Conservation (phyloP, 2,888 invertebrate species). For the Drosophila rellima region DNA sequence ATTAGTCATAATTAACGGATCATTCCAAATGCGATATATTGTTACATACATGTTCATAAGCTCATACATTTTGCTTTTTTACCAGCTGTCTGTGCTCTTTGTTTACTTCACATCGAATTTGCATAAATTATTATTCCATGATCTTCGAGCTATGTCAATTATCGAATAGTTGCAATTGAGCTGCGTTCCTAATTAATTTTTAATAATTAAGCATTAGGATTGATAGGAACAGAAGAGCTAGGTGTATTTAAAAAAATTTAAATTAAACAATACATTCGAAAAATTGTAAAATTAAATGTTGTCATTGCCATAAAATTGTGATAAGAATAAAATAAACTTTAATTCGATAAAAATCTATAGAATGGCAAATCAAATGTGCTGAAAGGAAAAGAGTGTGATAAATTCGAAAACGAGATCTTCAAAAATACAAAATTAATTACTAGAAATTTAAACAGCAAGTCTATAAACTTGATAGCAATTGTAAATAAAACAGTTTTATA, state of each 20-base stretch:
- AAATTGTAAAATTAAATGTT: no score
- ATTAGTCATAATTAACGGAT: slow-evolving; percentile 70
- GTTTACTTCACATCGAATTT: slow-evolving; percentile 15
- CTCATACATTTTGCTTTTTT: not conserved
- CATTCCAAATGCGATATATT: slow-evolving; percentile 45
- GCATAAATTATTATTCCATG: slow-evolving; percentile 19
- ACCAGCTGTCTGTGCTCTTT: slow-evolving; percentile 13
- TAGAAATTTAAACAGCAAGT: not conserved
- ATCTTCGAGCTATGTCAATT: slow-evolving; percentile 1
- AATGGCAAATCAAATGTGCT: not conserved
- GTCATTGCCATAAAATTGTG: not conserved
- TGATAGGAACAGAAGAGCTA: not conserved
- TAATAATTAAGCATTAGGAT: no score
- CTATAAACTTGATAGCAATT: not conserved
- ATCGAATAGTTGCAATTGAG: not conserved
- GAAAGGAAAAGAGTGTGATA: not conserved
- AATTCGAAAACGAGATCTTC: not conserved
- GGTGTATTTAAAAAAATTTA: not conserved
- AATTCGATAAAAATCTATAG: not conserved
- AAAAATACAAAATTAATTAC: slow-evolving; percentile 2
- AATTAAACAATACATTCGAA: not conserved
- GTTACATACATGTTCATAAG: slow-evolving; percentile 14
- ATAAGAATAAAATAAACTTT: not conserved
- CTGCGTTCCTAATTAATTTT: no score
- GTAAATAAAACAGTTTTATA: not conserved